Conservation (phyloP, 1,140 invertebrate species). For the Brachionus rubens region DNA sequence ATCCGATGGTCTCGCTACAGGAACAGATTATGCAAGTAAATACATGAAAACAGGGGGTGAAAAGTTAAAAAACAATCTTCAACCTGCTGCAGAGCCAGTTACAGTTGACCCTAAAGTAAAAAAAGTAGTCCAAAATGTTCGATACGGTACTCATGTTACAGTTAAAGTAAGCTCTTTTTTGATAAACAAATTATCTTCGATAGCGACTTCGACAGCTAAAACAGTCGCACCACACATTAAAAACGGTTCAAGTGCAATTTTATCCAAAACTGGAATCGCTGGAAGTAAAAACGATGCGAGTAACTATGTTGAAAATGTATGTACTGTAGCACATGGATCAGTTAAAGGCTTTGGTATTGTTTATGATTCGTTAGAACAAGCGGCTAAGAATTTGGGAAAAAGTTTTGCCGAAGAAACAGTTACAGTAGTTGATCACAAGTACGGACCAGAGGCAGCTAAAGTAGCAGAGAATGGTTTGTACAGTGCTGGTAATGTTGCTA, state of each 20-base stretch:
- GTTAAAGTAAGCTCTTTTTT: constrained; percentile 31
- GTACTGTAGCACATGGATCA: constrained; percentile 18
- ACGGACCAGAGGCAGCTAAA: constrained; percentile 30
- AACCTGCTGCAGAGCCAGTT: not conserved
- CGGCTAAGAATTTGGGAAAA: constrained; percentile 30
- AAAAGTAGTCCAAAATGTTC: not conserved
- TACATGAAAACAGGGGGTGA: constrained; percentile 8
- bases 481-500: constrained; percentile 27
- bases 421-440: constrained; percentile 39
- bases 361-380: constrained; percentile 39
- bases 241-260: not conserved
- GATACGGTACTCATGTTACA: constrained; percentile 35
- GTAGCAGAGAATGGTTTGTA: constrained; percentile 11
- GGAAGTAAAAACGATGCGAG: not conserved
- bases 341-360: constrained; percentile 31
- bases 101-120: constrained; percentile 27
- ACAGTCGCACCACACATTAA: constrained; percentile 25
- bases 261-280: not conserved
- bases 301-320: constrained; percentile 28
- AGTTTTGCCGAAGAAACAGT: constrained; percentile 34
- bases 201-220: constrained; percentile 10
- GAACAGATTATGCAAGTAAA: constrained; percentile 35
- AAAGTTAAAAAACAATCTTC: constrained; percentile 3
- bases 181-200: constrained; percentile 6
- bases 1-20: not conserved